Evolutionary conservation across 2,797 vertebrate genomes (phyloP).

Genomic region (Platalea minor): DNA sequence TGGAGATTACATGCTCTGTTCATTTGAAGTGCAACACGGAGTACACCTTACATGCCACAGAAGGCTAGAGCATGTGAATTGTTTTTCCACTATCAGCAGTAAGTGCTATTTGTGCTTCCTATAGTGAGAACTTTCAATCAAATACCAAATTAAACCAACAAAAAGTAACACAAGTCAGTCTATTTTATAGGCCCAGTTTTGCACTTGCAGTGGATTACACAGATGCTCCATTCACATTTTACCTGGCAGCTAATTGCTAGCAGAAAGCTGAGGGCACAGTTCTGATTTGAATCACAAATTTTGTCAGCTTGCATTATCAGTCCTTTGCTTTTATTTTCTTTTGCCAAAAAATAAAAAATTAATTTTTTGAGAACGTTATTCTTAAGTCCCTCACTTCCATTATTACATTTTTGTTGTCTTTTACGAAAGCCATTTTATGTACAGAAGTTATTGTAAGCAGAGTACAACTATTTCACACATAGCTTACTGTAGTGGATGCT

Average conservation of each 20-base stretch:
- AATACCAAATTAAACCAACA: neutral
- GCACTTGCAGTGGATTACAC: neutral
- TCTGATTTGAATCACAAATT: neutral
- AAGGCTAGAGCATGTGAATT: neutral
- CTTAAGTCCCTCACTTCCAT: neutral
- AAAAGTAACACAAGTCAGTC: neutral
- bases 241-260: neutral
- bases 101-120: neutral
- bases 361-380: neutral
- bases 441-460: neutral
- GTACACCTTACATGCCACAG: neutral
- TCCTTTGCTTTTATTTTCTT: neutral
- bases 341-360: accelerated
- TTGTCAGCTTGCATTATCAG: neutral
- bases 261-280: neutral
- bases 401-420: neutral
- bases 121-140: neutral
- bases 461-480: neutral
- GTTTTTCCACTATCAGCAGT: neutral
- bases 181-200: neutral
- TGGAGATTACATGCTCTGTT: neutral
- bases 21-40: neutral
- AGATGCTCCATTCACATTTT: neutral
- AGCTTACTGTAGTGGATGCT: neutral
- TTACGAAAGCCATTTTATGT: neutral